Evolutionary conservation across 1,140 invertebrate species (phyloP).

Genomic region (Danaus melanippus): DNA sequence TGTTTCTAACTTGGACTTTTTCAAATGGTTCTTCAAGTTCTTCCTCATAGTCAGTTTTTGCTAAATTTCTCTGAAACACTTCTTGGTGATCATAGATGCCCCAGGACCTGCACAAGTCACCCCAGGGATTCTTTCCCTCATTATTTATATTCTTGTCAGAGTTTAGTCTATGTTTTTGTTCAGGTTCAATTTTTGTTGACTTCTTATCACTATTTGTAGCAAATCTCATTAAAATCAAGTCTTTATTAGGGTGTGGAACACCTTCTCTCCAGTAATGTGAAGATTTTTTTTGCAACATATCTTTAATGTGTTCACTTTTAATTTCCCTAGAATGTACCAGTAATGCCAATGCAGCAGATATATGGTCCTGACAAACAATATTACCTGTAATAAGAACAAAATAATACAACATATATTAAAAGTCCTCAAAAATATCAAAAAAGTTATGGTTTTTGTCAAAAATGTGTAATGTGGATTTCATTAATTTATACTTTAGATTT

Average conservation of each 20-base stretch:
- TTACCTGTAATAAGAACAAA: slow-evolving; percentile 74
- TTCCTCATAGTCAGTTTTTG: slow-evolving; percentile 33
- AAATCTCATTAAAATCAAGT: slow-evolving; percentile 82
- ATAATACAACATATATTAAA: slow-evolving; percentile 12
- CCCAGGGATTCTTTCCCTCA: slow-evolving; percentile 80
- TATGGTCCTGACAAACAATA: slow-evolving; percentile 81
- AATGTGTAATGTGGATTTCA: too few relatives aligned
- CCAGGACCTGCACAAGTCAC: slow-evolving; percentile 79
- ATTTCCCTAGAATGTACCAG: slow-evolving; percentile 65
- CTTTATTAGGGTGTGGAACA: slow-evolving; percentile 76
- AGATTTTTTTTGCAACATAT: slow-evolving; percentile 48
- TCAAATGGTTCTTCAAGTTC: slow-evolving; percentile 26
- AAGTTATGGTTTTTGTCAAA: too few relatives aligned
- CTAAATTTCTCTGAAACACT: slow-evolving; percentile 60
- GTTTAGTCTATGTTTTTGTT: slow-evolving; percentile 75
- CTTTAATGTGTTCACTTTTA: slow-evolving; percentile 52
- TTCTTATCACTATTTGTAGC: slow-evolving; percentile 73
- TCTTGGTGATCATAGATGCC: slow-evolving; percentile 76
- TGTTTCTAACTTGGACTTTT: slow-evolving; percentile 45
- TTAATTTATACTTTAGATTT: too few relatives aligned
- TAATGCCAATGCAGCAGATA: slow-evolving; percentile 81
- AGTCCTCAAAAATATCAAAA: slow-evolving; percentile 1
- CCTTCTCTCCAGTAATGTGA: slow-evolving; percentile 82
- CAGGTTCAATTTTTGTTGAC: slow-evolving; percentile 64
- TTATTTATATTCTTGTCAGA: slow-evolving; percentile 48